Percentiles rank a stretch among this genome's conserved stretches.
These are phyloP conservation scores for Riparia riparia DNA, from an alignment of 2,113 vertebrate species.

Conservation along the genomic window DNA sequence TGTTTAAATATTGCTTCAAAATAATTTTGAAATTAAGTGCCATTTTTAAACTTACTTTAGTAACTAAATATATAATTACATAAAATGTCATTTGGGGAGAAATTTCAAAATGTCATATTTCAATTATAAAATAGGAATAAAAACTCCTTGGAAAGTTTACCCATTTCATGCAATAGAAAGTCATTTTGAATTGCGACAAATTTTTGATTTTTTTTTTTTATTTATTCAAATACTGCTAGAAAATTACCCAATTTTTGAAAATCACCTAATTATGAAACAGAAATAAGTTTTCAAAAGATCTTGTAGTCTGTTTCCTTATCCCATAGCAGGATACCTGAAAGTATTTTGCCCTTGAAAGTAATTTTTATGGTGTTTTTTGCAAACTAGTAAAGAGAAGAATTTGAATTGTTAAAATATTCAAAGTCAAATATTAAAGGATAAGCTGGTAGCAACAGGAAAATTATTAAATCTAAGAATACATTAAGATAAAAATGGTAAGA, in stretches of 20 bases:
- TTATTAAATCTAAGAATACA: neutral
- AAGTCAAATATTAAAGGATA: neutral
- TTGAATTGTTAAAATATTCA: neutral
- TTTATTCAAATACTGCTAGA: neutral
- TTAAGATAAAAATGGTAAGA: neutral
- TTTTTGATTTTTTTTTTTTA: neutral
- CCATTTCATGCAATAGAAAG: neutral
- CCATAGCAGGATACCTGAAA: neutral
- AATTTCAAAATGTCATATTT: neutral
- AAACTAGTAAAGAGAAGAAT: neutral
- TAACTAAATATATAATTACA: neutral
- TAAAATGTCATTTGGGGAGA: neutral
- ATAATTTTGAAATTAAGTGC: neutral
- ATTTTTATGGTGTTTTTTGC: neutral
- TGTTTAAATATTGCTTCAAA: neutral
- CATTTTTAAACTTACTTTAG: neutral
- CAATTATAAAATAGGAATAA: neutral
- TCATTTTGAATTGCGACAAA: neutral
- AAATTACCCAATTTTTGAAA: neutral
- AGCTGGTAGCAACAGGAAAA: neutral
- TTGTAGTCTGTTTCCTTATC: neutral
- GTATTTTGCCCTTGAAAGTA: neutral
- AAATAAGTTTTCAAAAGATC: neutral
- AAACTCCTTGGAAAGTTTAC: neutral
- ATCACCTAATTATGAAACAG: neutral